A percentile compares a stretch with the other conserved stretches of the same genome.
phyloP scores from a whole-genome alignment of 1,140 invertebrate genomes.

The Drosophila varians region DNA sequence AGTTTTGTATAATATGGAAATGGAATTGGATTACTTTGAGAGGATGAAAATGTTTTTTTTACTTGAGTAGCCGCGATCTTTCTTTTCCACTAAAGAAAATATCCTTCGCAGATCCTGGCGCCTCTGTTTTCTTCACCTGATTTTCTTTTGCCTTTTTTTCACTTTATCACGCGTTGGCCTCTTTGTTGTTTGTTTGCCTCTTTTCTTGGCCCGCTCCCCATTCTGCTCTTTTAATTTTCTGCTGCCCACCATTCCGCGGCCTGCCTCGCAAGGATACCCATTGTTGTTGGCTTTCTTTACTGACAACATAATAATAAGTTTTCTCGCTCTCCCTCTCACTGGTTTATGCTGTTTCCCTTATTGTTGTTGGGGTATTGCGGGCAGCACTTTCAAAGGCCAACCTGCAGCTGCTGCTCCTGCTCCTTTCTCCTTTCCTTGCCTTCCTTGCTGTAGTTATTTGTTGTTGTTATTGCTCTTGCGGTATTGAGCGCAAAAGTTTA shows the following conservation, averaged over 20 bases:
- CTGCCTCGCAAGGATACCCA: constrained; percentile 22
- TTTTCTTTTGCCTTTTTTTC: constrained; percentile 15
- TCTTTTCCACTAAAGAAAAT: neutral
- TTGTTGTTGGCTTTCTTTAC: constrained; percentile 66
- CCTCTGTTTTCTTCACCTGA: constrained; percentile 11
- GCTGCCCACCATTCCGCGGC: neutral
- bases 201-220: neutral
- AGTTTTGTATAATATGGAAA: neutral
- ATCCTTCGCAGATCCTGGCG: neutral
- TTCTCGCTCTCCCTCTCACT: constrained; percentile 33
- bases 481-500: constrained; percentile 80
- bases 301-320: constrained; percentile 81
- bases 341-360: constrained; percentile 19
- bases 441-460: constrained; percentile 24
- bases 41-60: neutral
- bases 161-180: constrained; percentile 38
- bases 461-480: constrained; percentile 46
- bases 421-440: neutral
- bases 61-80: neutral
- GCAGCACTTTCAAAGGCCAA: constrained; percentile 69
- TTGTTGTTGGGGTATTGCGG: constrained; percentile 32
- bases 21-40: neutral
- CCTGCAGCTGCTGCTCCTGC: constrained; percentile 57
- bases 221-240: neutral
- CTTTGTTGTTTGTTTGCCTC: constrained; percentile 24